phyloP scores from a whole-genome alignment of 2,797 vertebrate genomes.

The Falco concolor region DNA sequence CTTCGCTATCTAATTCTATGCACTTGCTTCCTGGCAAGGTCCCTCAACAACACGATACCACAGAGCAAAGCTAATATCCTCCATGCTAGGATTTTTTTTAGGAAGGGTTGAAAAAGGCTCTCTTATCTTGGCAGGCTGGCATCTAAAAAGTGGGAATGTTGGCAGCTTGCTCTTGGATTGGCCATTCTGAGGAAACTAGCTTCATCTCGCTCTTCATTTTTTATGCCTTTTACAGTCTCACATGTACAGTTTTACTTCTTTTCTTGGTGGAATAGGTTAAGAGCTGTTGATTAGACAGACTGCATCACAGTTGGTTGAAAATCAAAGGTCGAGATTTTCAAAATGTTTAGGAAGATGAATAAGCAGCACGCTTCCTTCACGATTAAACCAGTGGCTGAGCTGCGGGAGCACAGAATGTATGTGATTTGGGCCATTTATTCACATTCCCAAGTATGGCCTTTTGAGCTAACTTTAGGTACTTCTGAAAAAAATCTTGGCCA shows the following conservation, averaged over 20 bases:
- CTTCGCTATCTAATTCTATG: not conserved
- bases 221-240: not conserved
- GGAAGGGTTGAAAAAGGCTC: not conserved
- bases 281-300: not conserved
- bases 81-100: not conserved
- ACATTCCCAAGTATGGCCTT: not conserved
- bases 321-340: not conserved
- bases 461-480: constrained; percentile 36
- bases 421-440: not conserved
- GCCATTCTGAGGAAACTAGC: not conserved
- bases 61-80: not conserved
- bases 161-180: not conserved
- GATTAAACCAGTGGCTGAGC: not conserved
- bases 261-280: not conserved
- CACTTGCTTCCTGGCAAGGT: not conserved
- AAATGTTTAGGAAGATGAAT: not conserved
- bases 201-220: not conserved
- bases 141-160: not conserved
- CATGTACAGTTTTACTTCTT: not conserved
- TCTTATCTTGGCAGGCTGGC: not conserved
- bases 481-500: constrained; percentile 35
- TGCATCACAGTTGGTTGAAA: not conserved
- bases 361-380: not conserved
- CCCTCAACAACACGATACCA: not conserved
- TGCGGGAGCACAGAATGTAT: not conserved